Evolutionary conservation across 2,888 invertebrate genomes (phyloP), one percentile per base, ranked within the genome.

Genomic region (Physocephala rufipes): DNA sequence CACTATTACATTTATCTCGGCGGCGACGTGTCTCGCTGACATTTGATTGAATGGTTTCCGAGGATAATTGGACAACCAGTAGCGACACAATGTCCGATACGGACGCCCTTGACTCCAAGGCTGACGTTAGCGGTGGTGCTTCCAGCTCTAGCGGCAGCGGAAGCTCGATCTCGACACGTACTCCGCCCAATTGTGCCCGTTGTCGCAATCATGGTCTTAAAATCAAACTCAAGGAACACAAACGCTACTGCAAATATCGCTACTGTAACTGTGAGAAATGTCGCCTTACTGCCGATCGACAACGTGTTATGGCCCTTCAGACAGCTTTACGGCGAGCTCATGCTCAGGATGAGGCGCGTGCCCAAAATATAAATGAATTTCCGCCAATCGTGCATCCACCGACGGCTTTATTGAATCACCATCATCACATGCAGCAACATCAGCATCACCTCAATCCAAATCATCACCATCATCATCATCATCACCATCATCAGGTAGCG

Each of bases 131-230:
- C 75, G 85, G 86, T 64, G 87, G 86, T 76, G 88, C 88, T 61
- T 87, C 88, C 75, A 86, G 84, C 74, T 87, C 88, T 74, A 86
- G 84, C 74, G 84, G 84, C 70, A 86, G 89, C 82, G 86, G 89
- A 79, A 87, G 90, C 84, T 89, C 90, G 70, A 86, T 88, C 71
- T 89, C 89, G 62, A 91, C 93, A 19, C 90, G 95, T 72, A 94
- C 94, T 74, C 94, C 95, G 9, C 96, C 96, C 21, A 96, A 95
- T 87, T 97, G 96, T 86, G 95, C 95, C 59, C 91, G 96, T 36
- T 97, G 97, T 86, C 90, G 95, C 73, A 96, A 96, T 88, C 97
- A 97, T 87, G 90, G 93, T n/a, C 89, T 94, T 82, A 94, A 94
- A 85, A 92, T 95, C 77, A 91, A 92, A 85, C 89, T 96, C 76